Evolutionary conservation across 2,113 vertebrate genomes (phyloP), one percentile per base, ranked within the genome.

Genomic region (Eleginops maclovinus): DNA sequence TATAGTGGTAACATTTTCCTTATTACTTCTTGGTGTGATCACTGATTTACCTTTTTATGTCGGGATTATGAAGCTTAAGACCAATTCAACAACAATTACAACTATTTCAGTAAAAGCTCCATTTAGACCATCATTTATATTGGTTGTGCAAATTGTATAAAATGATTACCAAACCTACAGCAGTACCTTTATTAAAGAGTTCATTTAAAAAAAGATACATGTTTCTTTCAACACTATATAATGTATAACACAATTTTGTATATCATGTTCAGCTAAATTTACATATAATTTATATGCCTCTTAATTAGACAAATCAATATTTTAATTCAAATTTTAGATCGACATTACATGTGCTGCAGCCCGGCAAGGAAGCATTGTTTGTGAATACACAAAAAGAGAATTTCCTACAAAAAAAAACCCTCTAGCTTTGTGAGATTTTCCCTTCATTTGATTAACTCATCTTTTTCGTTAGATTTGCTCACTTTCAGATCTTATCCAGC

Each of bases 401-500:
- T 71, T 14, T n/a, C 8, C 9, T 10, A 13, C 14, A 19, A 1
- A 61, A 72, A 61, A 72, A 72, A 28, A 19, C 49, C 31, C 12
- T 46, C 19, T 10, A 13, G 8, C 13, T 40, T 13, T 49, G 26
- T 3, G 60, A 56, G 41, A 50, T 43, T 49, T 62, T 3, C 1
- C 6, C 36, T 60, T 28, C 16, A 66, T 54, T 9, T 47, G 16
- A 53, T 19, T 24, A 8, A 47, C 22, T 26, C 40, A 26, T 55
- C 22, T 15, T 22, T 15, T 9, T 44, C 4, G 5, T 14, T 15
- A 24, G 2, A 50, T 56, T 4, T 1, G 8, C 28, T 76, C 56
- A 87, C 21, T 86, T 79, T 11, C 79, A 70, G 21, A 36, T 59
- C 3, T 84, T 41, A 46, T 64, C 83, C 88, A 87, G 83, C 87